Evolutionary conservation across 2,113 vertebrate genomes (phyloP).

Genomic region (Numenius arquata): DNA sequence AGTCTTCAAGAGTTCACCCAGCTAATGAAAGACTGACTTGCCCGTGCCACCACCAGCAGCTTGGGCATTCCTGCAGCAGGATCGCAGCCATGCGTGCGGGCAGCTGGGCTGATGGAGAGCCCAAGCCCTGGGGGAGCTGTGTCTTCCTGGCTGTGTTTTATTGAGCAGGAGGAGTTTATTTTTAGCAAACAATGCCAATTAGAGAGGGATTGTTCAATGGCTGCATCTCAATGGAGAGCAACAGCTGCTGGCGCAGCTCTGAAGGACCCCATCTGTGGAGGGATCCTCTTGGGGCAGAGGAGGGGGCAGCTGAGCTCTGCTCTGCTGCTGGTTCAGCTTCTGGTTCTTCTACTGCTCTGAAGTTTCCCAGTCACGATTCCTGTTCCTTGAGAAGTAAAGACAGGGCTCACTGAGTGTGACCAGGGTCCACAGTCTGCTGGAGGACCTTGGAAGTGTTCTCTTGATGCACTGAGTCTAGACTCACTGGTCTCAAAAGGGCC

Average conservation of each 20-base stretch:
- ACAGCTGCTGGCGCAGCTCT: neutral
- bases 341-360: neutral
- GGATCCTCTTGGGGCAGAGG: neutral
- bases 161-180: conserved; percentile 9
- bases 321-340: neutral
- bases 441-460: neutral
- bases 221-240: neutral
- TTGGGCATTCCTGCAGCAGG: neutral
- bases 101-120: neutral
- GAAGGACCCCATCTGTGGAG: neutral
- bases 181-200: conserved; percentile 58
- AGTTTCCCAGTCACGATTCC: neutral
- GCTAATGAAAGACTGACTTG: neutral
- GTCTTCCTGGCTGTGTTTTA: neutral
- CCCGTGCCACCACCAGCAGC: neutral
- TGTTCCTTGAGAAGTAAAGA: neutral
- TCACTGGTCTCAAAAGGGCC: neutral
- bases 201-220: conserved; percentile 25
- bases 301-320: neutral
- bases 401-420: neutral
- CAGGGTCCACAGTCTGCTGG: neutral
- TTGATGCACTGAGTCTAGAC: neutral
- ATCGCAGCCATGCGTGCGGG: neutral
- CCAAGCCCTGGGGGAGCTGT: neutral
- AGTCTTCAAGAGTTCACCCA: neutral